Base-by-base conservation (phyloP, 2,888 invertebrate species). In the Hirtodrosophila trivittata region DNA sequence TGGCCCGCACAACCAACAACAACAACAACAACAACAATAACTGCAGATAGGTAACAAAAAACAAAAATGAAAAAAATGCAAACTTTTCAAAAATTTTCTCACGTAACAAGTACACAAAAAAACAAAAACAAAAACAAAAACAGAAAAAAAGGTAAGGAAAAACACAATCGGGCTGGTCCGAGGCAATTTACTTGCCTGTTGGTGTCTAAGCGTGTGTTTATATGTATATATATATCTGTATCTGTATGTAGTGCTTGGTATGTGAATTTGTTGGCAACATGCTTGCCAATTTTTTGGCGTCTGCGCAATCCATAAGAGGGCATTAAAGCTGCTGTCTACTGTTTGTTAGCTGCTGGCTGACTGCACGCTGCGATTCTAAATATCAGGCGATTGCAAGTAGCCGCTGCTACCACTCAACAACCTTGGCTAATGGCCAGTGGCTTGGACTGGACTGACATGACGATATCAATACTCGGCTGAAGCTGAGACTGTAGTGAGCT, bases 221-320 rank as follows among this genome's bases (percentile, higher is more conserved):
- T 21, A 21, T 21, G 35, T 42, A 58, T 39, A 50, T 26, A 45
- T 39, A 45, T 50, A 39, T 50, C 12, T 41, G 28, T 50, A 46
- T 10, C 18, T 25, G 43, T 7, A 8, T 7, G 6, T 45, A 41
- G 33, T 38, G 13, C 14, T 26, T 41, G 26, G 39, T 63, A 56
- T 72, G 70, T 30, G 67, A 72, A 63, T 71, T 70, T 50, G 57
- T 63, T 67, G 63, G 67, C 70, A 72, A 72, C 67, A 71, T 81
- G 74, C 76, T 80, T 71, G 83, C 68, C 77, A 78, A 80, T 80
- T 76, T 77, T 82, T 77, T 66, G 82, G 75, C 75, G 78, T 76
- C 83, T 74, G 80, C 83, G 74, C 82, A 77, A 77, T 80, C 77
- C 84, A 83, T 80, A 80, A 83, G 84, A 80, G 78, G 75, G 77